Conservation (phyloP, 2,113 vertebrate genomes). For the Penelope pileata region DNA sequence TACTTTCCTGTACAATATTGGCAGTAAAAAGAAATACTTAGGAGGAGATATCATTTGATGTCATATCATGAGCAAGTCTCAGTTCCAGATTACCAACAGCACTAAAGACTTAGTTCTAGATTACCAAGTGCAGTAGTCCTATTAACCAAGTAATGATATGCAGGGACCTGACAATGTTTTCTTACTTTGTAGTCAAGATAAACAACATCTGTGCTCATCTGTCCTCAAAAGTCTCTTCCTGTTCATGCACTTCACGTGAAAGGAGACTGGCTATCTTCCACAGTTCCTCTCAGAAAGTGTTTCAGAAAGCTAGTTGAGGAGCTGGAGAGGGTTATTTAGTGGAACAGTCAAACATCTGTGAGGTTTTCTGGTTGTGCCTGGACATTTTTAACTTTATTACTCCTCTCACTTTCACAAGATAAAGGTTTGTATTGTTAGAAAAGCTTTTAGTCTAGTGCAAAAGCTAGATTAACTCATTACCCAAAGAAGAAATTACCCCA, state of each 20-base stretch:
- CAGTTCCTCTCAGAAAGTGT: conserved; percentile 24
- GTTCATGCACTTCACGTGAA: conserved; percentile 31
- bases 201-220: conserved; percentile 46
- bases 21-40: not conserved
- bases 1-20: not conserved
- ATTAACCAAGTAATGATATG: not conserved
- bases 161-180: conserved; percentile 39
- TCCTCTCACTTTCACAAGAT: not conserved
- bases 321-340: conserved; percentile 25
- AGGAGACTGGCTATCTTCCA: conserved; percentile 20
- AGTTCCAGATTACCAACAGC: not conserved
- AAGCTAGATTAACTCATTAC: not conserved
- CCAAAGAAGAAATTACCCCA: not conserved
- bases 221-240: conserved; percentile 11
- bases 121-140: not conserved
- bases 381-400: not conserved
- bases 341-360: not conserved
- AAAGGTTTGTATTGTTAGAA: not conserved
- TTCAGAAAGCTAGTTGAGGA: conserved; percentile 14
- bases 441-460: not conserved
- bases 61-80: not conserved
- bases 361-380: not conserved
- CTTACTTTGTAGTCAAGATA: conserved; percentile 46
- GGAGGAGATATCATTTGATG: not conserved
- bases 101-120: not conserved